These are phyloP conservation scores for Himalopsyche anomala DNA, from an alignment of 2,888 invertebrate genomes.

Conservation along the genomic window DNA sequence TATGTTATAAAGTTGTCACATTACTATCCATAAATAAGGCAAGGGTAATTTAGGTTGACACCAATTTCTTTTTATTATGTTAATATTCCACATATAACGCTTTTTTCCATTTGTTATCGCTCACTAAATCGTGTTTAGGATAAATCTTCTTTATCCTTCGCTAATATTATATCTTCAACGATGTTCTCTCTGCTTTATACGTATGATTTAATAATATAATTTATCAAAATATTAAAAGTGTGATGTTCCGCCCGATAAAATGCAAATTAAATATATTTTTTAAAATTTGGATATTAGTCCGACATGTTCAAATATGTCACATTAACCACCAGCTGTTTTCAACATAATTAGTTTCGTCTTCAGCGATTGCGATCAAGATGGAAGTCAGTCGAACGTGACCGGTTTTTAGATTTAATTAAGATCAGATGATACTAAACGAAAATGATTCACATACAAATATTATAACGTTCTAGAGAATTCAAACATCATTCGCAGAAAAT, in stretches of 20 bases:
- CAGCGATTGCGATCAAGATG: slow-evolving; percentile 35
- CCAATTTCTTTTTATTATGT: slow-evolving; percentile 43
- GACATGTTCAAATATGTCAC: slow-evolving; percentile 40
- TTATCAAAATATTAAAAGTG: neutral
- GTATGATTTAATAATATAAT: neutral
- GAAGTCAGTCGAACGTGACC: slow-evolving; percentile 18
- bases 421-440: slow-evolving; percentile 8
- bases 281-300: neutral
- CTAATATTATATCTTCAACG: too few relatives aligned
- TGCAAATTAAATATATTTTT: slow-evolving; percentile 9
- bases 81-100: slow-evolving; percentile 37
- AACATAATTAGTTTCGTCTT: slow-evolving; percentile 36
- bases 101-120: slow-evolving; percentile 41
- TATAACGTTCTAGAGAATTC: slow-evolving; percentile 7
- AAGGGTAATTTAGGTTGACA: slow-evolving; percentile 35
- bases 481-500: slow-evolving; percentile 1
- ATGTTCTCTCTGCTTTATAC: too few relatives aligned
- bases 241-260: slow-evolving; percentile 4
- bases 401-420: slow-evolving; percentile 42
- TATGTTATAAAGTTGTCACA: slow-evolving; percentile 40
- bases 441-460: slow-evolving; percentile 6
- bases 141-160: neutral
- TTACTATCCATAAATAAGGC: slow-evolving; percentile 29
- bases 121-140: slow-evolving; percentile 35
- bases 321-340: slow-evolving; percentile 32